Evolutionary conservation across 2,888 invertebrate genomes (phyloP), one percentile per base, ranked within the genome.

Genomic region (Euclidia mi): DNA sequence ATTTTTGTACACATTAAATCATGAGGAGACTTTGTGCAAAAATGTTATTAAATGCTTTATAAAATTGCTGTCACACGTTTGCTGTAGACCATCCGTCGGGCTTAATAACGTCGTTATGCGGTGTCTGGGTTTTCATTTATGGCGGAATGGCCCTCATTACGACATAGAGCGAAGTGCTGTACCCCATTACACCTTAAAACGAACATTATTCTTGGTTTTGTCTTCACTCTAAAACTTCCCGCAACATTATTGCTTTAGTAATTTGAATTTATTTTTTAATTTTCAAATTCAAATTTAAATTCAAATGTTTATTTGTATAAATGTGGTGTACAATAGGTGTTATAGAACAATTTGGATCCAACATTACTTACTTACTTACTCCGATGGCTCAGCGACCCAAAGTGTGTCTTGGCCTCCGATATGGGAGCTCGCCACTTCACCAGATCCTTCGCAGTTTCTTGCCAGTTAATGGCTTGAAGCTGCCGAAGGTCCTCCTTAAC

Each of bases 151-250:
- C 75, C 76, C 85, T 89, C 89, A 86, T 89, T 89, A 89, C 73
- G 62, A 80, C 82, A 88, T 88, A 90, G 87, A 88, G 89, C 88
- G 81, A 82, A 89, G 86, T 86, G 87, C 76, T 87, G 87, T 87
- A 82, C 71, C 71, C 85, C 84, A 87, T 87, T 87, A 87, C 66
- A 82, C 78, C 82, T 82, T 81, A 80, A 81, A 83, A 75, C 76
- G 79, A 66, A 71, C 87, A 88, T 88, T 87, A 88, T 76, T 88
- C 87, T 84, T 84, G 79, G 78, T 87, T 84, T 86, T 82, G 74
- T 81, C 80, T 82, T 80, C 67, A 47, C 74, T 67, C 65, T 76
- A 78, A n/a, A 79, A 82, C 78, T 84, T 82, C 79, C 71, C 71
- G 73, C 71, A 76, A 60, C 43, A 55, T 61, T 59, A 56, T 37